These are phyloP conservation scores for Sus cebifrons DNA, from an alignment of 2,797 vertebrate species.

Conservation along the genomic window DNA sequence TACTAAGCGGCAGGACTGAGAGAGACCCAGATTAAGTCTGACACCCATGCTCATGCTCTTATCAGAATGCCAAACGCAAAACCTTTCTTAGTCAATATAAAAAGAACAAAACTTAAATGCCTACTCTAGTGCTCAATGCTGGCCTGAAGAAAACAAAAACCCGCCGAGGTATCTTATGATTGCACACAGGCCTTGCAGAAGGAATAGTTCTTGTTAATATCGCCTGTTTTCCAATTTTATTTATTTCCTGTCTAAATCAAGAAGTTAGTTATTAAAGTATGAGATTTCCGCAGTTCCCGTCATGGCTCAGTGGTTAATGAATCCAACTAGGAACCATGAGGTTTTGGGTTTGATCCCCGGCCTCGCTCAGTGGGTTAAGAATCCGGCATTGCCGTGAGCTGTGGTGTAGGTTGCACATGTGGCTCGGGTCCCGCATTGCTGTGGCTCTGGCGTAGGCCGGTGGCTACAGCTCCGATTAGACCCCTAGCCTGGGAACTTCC, in stretches of 20 bases:
- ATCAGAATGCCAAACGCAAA: constrained; percentile 43
- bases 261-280: neutral
- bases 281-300: neutral
- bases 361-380: no score
- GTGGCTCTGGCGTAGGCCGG: no score
- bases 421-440: no score
- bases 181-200: neutral
- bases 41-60: neutral
- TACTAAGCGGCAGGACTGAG: neutral
- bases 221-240: constrained; percentile 7
- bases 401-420: no score
- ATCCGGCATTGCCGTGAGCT: no score
- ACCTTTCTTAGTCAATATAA: neutral
- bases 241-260: neutral
- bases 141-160: constrained; percentile 35
- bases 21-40: neutral
- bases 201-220: neutral
- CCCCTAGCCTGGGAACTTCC: no score
- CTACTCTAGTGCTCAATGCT: neutral
- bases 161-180: neutral
- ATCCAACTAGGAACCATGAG: no score
- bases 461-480: no score
- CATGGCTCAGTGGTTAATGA: no score
- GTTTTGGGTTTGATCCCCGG: no score
- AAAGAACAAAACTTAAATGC: constrained; percentile 44